Base-by-base conservation (phyloP, 2,888 invertebrate species). In the Drosophila lacicola region DNA sequence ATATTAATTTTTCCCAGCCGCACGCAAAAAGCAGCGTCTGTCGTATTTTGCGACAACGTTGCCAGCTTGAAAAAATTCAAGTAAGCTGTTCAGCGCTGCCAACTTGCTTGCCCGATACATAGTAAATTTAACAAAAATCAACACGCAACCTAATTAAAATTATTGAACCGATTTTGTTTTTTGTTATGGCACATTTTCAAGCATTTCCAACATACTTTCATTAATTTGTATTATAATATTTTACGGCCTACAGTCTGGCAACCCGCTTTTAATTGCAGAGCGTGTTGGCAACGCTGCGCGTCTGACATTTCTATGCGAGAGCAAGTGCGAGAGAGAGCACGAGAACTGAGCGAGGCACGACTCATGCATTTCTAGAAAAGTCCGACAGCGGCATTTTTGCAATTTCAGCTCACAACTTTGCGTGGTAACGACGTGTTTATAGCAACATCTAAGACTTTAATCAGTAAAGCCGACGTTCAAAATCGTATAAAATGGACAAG, bases 1-100 rank as follows among this genome's bases (percentile, higher is more conserved):
- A 62, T 47, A 70, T 50, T 49, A 74, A 63, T 65, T 83, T 82
- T 78, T 74, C 82, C 80, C 80, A 70, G 80, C 64, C 88, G 82
- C 88, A 88, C 82, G 85, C 79, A 81, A 82, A 82, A 78, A 82
- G 78, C 88, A 88, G 83, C 83, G 83, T 83, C 83, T 83, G 88
- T 87, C 81, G 66, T 87, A 84, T 82, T 85, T 78, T 63, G 69
- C 65, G 55, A 72, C 66, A 82, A 72, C 63, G 86, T 85, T 81
- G 80, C 80, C 80, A 85, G 75, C 54, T 44, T 34, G 58, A 69
- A 79, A 63, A 56, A 49, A 74, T 69, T 65, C 49, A 70, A 64
- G 51, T 36, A 17, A 54, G 57, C 51, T 37, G 13, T 37, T 21
- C 11, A 10, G 57, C 21, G 64, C 74, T 76, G 75, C 75, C 78